A percentile compares a stretch with the other conserved stretches of the same genome.
These are phyloP conservation scores for Pelochelys cantorii DNA, from an alignment of 2,797 vertebrate genomes.

Conservation along the genomic window DNA sequence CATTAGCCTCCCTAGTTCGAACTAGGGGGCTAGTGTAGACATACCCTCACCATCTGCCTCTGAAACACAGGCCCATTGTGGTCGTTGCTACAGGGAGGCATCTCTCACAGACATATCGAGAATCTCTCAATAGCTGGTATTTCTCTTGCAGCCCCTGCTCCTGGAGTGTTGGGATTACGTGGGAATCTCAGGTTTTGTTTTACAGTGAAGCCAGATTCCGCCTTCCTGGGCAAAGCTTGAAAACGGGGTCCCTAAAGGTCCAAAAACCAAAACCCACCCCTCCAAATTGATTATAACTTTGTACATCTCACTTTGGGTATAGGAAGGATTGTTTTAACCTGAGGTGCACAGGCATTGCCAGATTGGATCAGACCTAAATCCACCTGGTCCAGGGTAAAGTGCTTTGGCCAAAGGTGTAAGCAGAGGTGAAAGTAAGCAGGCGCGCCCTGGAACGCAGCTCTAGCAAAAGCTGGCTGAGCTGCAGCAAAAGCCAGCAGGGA, in stretches of 20 bases:
- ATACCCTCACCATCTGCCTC: neutral
- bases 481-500: no score
- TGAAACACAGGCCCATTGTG: neutral
- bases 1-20: no score
- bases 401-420: neutral
- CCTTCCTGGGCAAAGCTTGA: neutral
- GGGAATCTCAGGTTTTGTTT: neutral
- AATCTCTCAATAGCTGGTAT: neutral
- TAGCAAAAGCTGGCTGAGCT: no score
- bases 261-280: no score
- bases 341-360: neutral
- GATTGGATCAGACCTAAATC: neutral
- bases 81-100: neutral
- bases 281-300: neutral
- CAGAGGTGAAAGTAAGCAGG: no score
- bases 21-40: no score
- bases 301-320: neutral
- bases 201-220: neutral
- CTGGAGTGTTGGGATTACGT: neutral
- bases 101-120: neutral
- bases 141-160: neutral
- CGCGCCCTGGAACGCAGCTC: no score
- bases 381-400: neutral
- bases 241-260: neutral
- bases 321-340: neutral